Evolutionary conservation across 2,797 vertebrate species (phyloP), one percentile per base, ranked within the genome.

Genomic region (Lutjanus campechanus): DNA sequence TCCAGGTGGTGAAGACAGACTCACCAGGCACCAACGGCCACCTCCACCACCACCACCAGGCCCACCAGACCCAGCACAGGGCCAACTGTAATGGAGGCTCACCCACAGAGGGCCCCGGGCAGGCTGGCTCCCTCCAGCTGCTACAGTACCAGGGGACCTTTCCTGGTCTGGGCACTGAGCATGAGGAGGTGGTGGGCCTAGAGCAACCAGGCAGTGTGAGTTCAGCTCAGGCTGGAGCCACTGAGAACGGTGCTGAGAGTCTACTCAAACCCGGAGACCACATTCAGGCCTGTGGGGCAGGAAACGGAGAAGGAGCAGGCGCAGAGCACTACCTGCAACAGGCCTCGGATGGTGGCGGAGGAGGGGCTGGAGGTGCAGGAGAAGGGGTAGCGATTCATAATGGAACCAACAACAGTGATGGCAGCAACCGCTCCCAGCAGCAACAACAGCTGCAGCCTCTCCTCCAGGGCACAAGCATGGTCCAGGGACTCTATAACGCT

Each of bases 91-190:
- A 99, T 0, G 97, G 98, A 85, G 95, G 96, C 20, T 96, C 97
- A 0, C 95, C 97, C 71, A 95, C 97, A 29, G 97, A 98, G 91
- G 95, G 89, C 13, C 77, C 93, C 0, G 89, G 91, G 3, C 95
- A 95, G 22, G 88, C 96, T 56, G 88, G 92, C 44, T 96, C 98
- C 56, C 96, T 99, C 25, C 98, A 99, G 93, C 96, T 99, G 80
- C 96, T 99, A 87, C 98, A 99, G 94, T 99, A 99, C 93, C 97
- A 98, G 94, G 97, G 97, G 70, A 95, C 95, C 67, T 99, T 97
- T 89, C 97, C 97, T 61, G 95, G 96, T 76, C 94, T 99, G 88
- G 93, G 96, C 0, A 82, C 95, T 0, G 98, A 99, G 86, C 97
- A 97, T 8, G 98, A 99, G 91, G 97, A 99, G 84, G 97, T 97